These are phyloP conservation scores for Rafetus swinhoei DNA, from an alignment of 2,113 vertebrate genomes.

Conservation along the genomic window DNA sequence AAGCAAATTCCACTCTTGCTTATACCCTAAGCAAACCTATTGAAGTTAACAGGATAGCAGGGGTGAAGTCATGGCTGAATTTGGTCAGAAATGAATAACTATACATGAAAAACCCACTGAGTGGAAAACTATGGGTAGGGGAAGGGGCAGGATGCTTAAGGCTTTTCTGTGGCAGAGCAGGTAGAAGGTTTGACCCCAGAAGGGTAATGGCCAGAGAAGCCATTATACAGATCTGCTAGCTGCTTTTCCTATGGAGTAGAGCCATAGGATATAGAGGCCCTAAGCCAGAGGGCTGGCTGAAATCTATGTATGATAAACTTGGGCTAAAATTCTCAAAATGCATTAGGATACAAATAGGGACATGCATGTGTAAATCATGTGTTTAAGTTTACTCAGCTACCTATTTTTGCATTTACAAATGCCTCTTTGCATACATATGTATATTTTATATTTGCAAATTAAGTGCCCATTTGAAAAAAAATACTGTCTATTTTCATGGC, in stretches of 20 bases:
- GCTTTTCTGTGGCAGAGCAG: neutral
- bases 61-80: neutral
- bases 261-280: neutral
- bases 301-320: neutral
- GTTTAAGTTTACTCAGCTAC: neutral
- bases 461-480: neutral
- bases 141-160: neutral
- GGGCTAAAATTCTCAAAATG: no score
- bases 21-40: neutral
- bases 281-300: neutral
- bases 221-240: neutral
- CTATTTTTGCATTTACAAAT: rapidly evolving
- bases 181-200: neutral
- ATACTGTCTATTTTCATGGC: neutral
- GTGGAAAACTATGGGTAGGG: neutral
- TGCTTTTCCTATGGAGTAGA: neutral
- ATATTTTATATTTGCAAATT: neutral
- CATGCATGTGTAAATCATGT: neutral
- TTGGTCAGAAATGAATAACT: neutral
- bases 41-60: neutral
- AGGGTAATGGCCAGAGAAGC: neutral
- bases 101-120: neutral
- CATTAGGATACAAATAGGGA: no score
- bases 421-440: neutral
- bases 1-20: neutral